A percentile compares a stretch with the other conserved stretches of the same genome.
These are phyloP conservation scores for Hemicordylus capensis DNA, from an alignment of 2,113 vertebrate genomes.

Conservation along the genomic window DNA sequence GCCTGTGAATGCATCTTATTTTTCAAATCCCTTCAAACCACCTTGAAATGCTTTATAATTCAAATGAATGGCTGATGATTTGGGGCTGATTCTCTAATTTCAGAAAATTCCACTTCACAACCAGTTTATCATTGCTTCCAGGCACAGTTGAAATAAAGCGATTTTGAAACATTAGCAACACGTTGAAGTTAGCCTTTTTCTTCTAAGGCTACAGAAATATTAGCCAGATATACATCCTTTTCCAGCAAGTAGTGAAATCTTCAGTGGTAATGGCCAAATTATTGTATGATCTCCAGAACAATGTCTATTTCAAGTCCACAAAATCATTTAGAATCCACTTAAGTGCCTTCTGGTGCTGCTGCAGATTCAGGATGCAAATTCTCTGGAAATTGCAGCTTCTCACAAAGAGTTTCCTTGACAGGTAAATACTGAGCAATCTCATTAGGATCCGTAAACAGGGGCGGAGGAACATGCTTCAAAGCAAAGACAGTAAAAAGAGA, in stretches of 20 bases:
- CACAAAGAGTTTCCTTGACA: constrained; percentile 86
- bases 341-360: constrained; percentile 51
- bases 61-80: neutral
- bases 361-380: constrained; percentile 56
- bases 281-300: constrained; percentile 44
- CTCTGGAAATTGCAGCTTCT: constrained; percentile 89
- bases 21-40: constrained; percentile 39
- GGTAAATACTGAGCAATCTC: constrained; percentile 92
- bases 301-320: constrained; percentile 45
- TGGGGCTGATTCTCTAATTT: neutral
- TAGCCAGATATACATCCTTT: constrained; percentile 67
- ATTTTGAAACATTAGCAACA: neutral
- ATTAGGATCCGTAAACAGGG: constrained; percentile 93
- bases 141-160: constrained; percentile 42
- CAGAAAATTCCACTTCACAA: neutral
- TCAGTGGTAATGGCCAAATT: constrained; percentile 33
- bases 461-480: constrained; percentile 84
- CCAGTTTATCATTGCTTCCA: constrained; percentile 39
- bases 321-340: constrained; percentile 63
- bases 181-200: constrained; percentile 34
- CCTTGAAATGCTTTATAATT: constrained; percentile 33
- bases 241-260: constrained; percentile 62
- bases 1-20: constrained; percentile 5
- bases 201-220: constrained; percentile 74
- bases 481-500: constrained; percentile 39